A percentile compares a stretch with the other conserved stretches of the same genome.
Conservation (phyloP, 1,140 invertebrate species). For the Periplaneta americana region DNA sequence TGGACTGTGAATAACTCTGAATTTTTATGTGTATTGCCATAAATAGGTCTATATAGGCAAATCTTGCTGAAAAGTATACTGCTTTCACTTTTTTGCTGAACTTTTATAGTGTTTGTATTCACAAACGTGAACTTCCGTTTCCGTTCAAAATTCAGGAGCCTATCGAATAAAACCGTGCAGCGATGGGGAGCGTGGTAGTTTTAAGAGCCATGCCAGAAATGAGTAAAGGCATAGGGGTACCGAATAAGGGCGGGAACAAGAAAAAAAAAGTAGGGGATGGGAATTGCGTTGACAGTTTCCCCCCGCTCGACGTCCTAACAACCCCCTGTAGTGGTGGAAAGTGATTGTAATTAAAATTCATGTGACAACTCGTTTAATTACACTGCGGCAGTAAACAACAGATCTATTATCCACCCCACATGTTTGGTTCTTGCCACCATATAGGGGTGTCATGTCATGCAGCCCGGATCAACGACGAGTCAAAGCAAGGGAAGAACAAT, state of each 20-base stretch:
- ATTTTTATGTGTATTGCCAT: no score
- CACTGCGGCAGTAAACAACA: neutral
- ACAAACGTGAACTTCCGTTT: no score
- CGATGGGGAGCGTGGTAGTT: neutral
- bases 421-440: neutral
- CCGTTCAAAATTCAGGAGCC: neutral
- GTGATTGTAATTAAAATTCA: constrained; percentile 13
- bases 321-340: neutral
- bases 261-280: neutral
- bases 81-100: no score
- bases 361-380: constrained; percentile 13
- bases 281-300: neutral
- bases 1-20: no score
- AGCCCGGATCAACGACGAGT: no score
- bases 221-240: neutral
- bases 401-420: constrained; percentile 3
- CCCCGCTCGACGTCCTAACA: neutral
- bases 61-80: no score
- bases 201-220: neutral
- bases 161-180: neutral
- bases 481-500: no score
- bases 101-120: no score
- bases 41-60: no score
- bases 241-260: neutral
- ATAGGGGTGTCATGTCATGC: neutral